Evolutionary conservation across 1,140 invertebrate genomes (phyloP), one percentile per base, ranked within the genome.

Genomic region (Hyphantria cunea): DNA sequence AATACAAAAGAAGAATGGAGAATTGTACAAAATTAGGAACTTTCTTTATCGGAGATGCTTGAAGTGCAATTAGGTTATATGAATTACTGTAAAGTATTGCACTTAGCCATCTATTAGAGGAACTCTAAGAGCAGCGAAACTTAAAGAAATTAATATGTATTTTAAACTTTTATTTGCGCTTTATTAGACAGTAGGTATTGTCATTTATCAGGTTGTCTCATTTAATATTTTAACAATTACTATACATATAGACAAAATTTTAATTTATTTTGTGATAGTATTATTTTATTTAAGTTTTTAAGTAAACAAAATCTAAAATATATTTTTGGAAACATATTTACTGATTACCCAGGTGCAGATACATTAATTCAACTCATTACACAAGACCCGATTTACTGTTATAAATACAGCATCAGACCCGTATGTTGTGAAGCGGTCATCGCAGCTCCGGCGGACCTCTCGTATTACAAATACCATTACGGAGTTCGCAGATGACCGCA

Each of bases 401-500:
- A 79, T 79, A 84, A 81, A 86, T 83, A 82, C 84, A 84, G 76
- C 83, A 84, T 82, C 71, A 69, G 74, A 70, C 73, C 72, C 74
- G 74, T 68, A 62, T 78, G 75, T 67, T 66, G 59, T 62, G 64
- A 41, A 55, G 59, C 76, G 72, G 66, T 54, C 59, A 69, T 79
- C 78, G 74, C 78, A 74, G 68, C 68, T 76, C 78, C 81, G 80
- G 84, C 75, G 81, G 72, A 69, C 74, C 76, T 71, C 60, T 82
- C 62, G 79, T 86, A 84, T 87, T 88, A 88, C 80, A 83, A 86
- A 87, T 83, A 81, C 84, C 84, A 87, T 87, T 87, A 87, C 80
- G 77, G 76, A 74, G 70, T 82, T 83, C 86, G 87, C 90, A 91
- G 90, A 92, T 91, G 90, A 91, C 91, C 90, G 88, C 89, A 86